phyloP scores from a whole-genome alignment of 2,888 invertebrate genomes.

The Rhopalosiphum nymphaeae region DNA sequence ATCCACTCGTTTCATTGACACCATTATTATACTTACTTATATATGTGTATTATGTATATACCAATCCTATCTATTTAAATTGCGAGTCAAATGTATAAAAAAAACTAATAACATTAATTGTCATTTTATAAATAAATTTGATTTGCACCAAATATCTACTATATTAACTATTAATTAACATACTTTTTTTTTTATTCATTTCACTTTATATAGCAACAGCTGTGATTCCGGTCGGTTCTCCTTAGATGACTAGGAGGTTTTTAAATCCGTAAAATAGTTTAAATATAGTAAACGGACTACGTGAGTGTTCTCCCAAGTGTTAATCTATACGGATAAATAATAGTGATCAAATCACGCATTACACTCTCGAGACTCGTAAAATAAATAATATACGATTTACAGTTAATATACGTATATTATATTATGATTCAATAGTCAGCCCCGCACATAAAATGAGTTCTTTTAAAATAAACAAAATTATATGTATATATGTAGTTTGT shows the following conservation, averaged over 20 bases:
- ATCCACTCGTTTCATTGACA: not conserved
- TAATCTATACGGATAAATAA: not conserved
- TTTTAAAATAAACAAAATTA: slow-evolving; percentile 12
- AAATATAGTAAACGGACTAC: not conserved
- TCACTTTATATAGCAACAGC: not conserved
- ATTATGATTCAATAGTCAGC: not conserved
- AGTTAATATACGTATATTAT: not conserved
- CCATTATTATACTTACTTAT: not conserved
- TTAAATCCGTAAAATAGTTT: slow-evolving; percentile 10
- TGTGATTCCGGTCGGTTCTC: not conserved
- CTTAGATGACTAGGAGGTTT: not conserved
- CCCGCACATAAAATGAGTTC: not conserved
- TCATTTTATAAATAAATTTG: slow-evolving; percentile 1
- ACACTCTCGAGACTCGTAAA: not conserved
- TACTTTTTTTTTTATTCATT: slow-evolving; percentile 14
- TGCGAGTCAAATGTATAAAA: not conserved
- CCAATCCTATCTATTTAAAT: not conserved
- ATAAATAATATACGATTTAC: not conserved
- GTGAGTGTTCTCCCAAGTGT: not conserved
- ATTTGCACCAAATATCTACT: slow-evolving; percentile 15
- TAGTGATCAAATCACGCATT: not conserved
- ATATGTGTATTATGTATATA: not conserved
- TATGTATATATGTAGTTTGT: not conserved
- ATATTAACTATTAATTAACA: slow-evolving; percentile 30
- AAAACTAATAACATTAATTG: not conserved